Conservation (phyloP, 64 coral and sea anemone genomes). For the Catalaphyllia jardinei region DNA sequence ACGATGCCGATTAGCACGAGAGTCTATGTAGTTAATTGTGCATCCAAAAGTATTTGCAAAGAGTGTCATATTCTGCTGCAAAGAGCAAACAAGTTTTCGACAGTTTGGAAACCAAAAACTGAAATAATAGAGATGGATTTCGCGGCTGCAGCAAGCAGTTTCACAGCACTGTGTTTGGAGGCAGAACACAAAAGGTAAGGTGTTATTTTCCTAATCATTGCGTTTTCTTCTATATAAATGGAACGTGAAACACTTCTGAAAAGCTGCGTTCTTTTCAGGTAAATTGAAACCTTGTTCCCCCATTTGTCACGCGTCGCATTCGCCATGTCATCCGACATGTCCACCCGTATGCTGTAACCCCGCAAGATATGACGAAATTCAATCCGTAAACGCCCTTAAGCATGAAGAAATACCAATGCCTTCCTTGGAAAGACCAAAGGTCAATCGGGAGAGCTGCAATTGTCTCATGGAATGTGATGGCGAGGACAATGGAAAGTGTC, state of each 20-base stretch:
- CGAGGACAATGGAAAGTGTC: constrained; percentile 8
- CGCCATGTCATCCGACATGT: constrained; percentile 9
- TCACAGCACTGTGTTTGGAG: constrained; percentile 5
- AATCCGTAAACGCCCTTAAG: neutral
- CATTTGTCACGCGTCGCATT: neutral
- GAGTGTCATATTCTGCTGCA: neutral
- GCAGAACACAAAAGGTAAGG: constrained; percentile 22
- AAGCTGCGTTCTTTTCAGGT: neutral
- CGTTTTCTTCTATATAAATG: too few species aligned
- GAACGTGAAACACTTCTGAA: neutral
- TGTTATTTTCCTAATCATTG: neutral
- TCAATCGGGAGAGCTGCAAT: constrained; percentile 37
- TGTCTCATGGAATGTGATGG: constrained; percentile 51
- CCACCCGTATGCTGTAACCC: constrained; percentile 7
- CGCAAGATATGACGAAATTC: neutral
- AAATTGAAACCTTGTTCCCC: neutral
- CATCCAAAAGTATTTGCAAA: neutral
- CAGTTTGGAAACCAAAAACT: constrained; percentile 1
- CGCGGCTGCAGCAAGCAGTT: constrained; percentile 50
- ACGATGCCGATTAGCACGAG: constrained; percentile 34
- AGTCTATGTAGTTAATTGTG: neutral
- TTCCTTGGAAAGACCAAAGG: constrained; percentile 6
- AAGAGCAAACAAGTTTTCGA: neutral
- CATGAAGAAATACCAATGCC: neutral
- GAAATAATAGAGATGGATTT: constrained; percentile 12